Base-by-base conservation (phyloP, 2,113 vertebrate species). In the Dinomys branickii region DNA sequence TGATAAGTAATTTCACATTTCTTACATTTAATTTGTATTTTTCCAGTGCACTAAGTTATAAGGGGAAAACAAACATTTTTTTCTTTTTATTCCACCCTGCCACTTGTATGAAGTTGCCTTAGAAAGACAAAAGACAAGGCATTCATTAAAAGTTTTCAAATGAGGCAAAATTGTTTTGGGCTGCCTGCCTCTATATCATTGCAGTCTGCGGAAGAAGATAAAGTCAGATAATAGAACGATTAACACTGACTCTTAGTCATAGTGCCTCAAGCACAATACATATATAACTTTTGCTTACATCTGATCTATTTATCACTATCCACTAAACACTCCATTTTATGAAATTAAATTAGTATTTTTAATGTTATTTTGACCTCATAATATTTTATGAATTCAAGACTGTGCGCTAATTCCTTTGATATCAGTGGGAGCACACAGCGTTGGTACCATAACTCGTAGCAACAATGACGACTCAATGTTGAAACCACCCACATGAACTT, bases 401-500 rank as follows among this genome's bases (percentile, higher is more conserved):
- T 50, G 17, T 24, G 24, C n/a, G 22, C 5, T 75, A 71, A 71
- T 94, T 44, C 10, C 11, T 75, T 83, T 94, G 52, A 80, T 9
- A 1, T 87, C 38, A 61, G 41, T 77, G 47, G 59, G 58, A 92
- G 16, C 44, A 77, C 12, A 80, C 26, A 59, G 38, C 88, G 67
- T 69, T 93, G 12, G 44, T 30, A 17, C 73, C 26, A 3, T 50
- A 47, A 67, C 24, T 8, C 85, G 14, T 22, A 91, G 13, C 24
- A 63, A 52, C 44, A 65, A 19, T 22, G 52, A 91, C 85, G 67
- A 61, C 17, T 81, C 59, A 56, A 38, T 80, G 44, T 78, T 88
- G 75, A 91, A 85, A 82, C 28, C 41, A 82, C 50, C 1, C 38
- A 88, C 63, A n/a, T 88, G 56, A 88, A 88, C 86, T 81, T 94